phyloP scores from a whole-genome alignment of 2,113 vertebrate genomes.

The Sigmodon hispidus region DNA sequence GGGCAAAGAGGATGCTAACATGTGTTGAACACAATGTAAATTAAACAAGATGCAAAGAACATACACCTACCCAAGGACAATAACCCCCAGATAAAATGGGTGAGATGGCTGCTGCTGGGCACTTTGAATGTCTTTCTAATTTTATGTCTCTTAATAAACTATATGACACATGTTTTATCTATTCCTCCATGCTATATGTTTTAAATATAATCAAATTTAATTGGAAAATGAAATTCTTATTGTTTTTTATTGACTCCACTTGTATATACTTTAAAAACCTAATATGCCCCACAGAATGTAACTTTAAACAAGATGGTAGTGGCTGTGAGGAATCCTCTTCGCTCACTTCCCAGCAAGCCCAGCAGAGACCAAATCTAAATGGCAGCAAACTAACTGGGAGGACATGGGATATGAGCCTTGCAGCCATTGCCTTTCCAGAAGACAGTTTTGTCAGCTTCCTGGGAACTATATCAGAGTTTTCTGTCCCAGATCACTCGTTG shows the following conservation, averaged over 20 bases:
- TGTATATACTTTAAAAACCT: background rate
- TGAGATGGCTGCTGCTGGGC: background rate
- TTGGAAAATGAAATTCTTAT: slow-evolving; percentile 2
- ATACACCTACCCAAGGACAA: background rate
- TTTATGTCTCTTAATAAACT: slow-evolving; percentile 31
- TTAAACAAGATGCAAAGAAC: background rate
- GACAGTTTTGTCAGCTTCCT: slow-evolving; percentile 45
- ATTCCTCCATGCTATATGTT: background rate
- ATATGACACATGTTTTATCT: background rate
- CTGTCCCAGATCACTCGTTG: background rate
- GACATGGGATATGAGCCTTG: background rate
- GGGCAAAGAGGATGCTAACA: background rate
- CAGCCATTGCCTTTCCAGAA: slow-evolving; percentile 56
- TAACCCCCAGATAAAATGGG: background rate
- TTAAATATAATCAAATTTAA: slow-evolving; percentile 33
- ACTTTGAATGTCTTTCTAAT: background rate
- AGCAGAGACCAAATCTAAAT: slow-evolving; percentile 71
- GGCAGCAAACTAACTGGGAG: slow-evolving; percentile 53
- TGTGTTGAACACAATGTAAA: background rate
- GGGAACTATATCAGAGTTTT: background rate
- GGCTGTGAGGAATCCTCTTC: background rate
- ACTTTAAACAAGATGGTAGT: background rate
- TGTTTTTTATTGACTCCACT: slow-evolving; percentile 13
- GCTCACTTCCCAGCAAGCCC: slow-evolving; percentile 66
- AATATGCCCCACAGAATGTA: background rate